Percentiles rank a stretch among this genome's conserved stretches.
Conservation (phyloP, 2,113 vertebrate genomes). For the rat (Rattus norvegicus) region GRCr8 NC_086021.1:100565001-100565500, state of each 20-base stretch:
- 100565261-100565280: not conserved
- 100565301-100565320: not conserved
- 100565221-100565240: not conserved
- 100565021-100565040: not conserved
- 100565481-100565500: not conserved
- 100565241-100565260: not conserved
- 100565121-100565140: not conserved
- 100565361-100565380: not conserved
- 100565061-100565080: slow-evolving; percentile 9
- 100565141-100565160: not conserved
- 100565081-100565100: not conserved
- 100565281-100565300: not conserved
- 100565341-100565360: not conserved
- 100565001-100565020: not conserved
- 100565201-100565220: not conserved
- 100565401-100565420: not conserved
- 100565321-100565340: not conserved
- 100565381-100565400: not conserved
- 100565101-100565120: not conserved
- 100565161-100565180: not conserved
- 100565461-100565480: not conserved
- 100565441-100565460: not conserved
- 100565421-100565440: not conserved
- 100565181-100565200: not conserved
- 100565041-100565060: not conserved